phyloP scores from a whole-genome alignment of 2,888 invertebrate genomes.

The Cephus runcator region DNA sequence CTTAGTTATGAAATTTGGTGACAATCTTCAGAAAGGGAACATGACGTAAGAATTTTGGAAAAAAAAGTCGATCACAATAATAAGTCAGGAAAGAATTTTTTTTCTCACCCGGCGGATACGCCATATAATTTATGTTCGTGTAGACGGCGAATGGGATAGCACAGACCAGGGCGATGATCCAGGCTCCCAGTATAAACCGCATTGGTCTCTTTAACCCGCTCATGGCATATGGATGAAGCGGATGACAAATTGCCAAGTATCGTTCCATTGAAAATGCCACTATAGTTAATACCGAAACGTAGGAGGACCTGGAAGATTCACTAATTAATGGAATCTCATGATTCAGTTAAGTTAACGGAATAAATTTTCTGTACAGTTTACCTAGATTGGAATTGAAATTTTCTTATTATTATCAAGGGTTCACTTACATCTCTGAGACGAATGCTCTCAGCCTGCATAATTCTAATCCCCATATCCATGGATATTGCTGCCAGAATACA shows the following conservation, averaged over 20 bases:
- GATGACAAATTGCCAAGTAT: slow-evolving; percentile 90
- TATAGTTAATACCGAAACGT: slow-evolving; percentile 90
- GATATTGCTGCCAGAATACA: slow-evolving; percentile 88
- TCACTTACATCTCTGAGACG: slow-evolving; percentile 85
- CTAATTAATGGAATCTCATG: not conserved
- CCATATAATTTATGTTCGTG: slow-evolving; percentile 78
- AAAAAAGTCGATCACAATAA: too few species aligned
- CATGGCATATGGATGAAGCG: slow-evolving; percentile 83
- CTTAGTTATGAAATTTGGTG: too few species aligned
- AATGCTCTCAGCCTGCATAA: slow-evolving; percentile 85
- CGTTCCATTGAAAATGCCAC: slow-evolving; percentile 91
- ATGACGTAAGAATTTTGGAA: too few species aligned
- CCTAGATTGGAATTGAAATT: not conserved
- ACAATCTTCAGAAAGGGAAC: too few species aligned
- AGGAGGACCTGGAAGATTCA: slow-evolving; percentile 76
- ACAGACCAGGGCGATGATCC: slow-evolving; percentile 79
- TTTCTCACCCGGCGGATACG: slow-evolving; percentile 73
- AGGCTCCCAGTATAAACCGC: slow-evolving; percentile 79
- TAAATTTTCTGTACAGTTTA: too few species aligned
- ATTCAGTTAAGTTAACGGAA: not conserved
- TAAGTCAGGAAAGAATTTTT: too few species aligned
- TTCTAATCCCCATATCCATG: slow-evolving; percentile 80
- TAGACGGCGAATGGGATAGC: slow-evolving; percentile 81
- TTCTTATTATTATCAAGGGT: not conserved
- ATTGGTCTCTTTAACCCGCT: slow-evolving; percentile 83